Conservation (phyloP, 2,888 invertebrate genomes). For the Biston stratarius region DNA sequence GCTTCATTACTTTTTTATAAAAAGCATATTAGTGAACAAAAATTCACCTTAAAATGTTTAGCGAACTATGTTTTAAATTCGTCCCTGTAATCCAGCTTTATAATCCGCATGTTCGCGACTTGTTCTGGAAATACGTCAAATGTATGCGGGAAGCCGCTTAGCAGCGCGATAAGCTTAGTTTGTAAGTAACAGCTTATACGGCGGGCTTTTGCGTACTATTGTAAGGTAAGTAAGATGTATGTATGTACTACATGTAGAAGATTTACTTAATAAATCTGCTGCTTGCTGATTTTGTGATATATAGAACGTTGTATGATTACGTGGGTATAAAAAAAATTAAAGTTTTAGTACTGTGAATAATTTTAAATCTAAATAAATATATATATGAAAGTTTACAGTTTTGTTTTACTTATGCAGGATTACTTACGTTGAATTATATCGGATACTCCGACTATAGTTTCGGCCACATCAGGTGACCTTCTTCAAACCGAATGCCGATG, state of each 20-base stretch:
- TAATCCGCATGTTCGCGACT: conserved; percentile 18
- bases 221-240: neutral
- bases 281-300: neutral
- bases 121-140: conserved; percentile 27
- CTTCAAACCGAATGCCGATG: no score
- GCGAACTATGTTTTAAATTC: conserved; percentile 1
- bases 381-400: no score
- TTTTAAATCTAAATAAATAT: no score
- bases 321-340: no score
- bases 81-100: conserved; percentile 4
- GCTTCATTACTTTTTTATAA: no score
- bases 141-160: conserved; percentile 29
- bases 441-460: no score
- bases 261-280: conserved; percentile 11
- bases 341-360: no score
- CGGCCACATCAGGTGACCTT: no score
- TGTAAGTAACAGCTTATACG: conserved; percentile 7
- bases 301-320: neutral
- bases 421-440: no score
- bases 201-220: conserved; percentile 2
- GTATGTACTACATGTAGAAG: neutral
- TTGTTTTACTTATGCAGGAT: no score
- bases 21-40: no score
- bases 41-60: neutral
- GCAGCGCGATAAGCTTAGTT: conserved; percentile 30